Base-by-base conservation (phyloP, 2,888 invertebrate genomes). In the Andrena bicolor region DNA sequence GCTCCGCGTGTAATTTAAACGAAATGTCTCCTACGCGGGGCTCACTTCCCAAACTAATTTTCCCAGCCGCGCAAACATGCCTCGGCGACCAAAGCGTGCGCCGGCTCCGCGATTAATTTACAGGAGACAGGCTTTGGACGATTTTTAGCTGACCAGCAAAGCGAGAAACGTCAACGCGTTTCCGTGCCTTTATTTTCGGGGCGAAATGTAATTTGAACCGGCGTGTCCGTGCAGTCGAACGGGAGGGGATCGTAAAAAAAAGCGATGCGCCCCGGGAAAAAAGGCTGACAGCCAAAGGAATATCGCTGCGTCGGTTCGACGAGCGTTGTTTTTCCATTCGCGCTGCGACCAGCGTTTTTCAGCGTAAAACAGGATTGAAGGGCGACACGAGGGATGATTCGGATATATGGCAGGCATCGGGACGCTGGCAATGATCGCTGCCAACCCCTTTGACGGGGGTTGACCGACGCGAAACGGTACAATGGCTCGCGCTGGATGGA, bases 41-140 rank as follows among this genome's bases (percentile, higher is more conserved):
- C 3, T 26, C 53, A 26, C 53, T 64, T 28, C 1, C 26, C 48
- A 16, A 80, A 80, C 60, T 71, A 80, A 80, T 80, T 79, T 80
- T 3, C 51, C 65, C 65, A 4, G 35, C 26, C 1, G 0, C 10
- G 41, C 28, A n/a, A 41, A 32, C 48, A 30, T 5, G 13, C 7
- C 4, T 1, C n/a, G 51, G 30, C 20, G 10, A 13, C 23, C 63
- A 49, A 64, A 79, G 70, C 49, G 20, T 10, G 8, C 7, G 10
- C 10, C 28, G 4, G 7, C 28, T 60, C 23, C 63, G 16, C 16
- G 60, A 61, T 71, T 79, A 51, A 41, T 65, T 79, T 41, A 51
- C 60, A 23, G 35, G 6, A 7, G 5, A 8, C 7, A 23, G 3
- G 6, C 49, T 28, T 32, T 28, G 41, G 30, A 16, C 3, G 13